Evolutionary conservation across 2,113 vertebrate genomes (phyloP), one percentile per base, ranked within the genome.

Genomic region (Scortum barcoo): DNA sequence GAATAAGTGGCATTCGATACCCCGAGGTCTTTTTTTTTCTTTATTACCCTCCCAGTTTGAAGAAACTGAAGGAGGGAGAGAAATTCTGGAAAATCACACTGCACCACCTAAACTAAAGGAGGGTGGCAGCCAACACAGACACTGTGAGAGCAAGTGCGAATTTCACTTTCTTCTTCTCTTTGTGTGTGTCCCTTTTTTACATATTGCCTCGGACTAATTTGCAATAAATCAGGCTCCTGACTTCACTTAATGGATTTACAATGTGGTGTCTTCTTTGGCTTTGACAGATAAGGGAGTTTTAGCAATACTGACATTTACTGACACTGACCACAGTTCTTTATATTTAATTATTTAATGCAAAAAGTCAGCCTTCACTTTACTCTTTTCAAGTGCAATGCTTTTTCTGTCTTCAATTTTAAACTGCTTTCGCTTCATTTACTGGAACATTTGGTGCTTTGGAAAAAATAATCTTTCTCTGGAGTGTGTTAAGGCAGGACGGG

Each of bases 1-100:
- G 96, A 98, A 94, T 96, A 97, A 96, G 95, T 96, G 96, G 92
- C 94, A 98, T 96, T 96, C 89, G 96, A 98, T 97, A 97, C 96
- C 93, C 94, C 67, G 78, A 95, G 92, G 88, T 87, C 95, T 95
- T 94, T 93, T 86, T 93, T 30, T 0, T 2, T 7, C 81, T 86
- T 89, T 86, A 70, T 85, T 88, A 72, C 57, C 78, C 83, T 90
- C 87, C 72, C 80, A 86, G 72, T 79, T 83, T 85, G 79, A 81
- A 84, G 86, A 84, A 90, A 92, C 81, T 79, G 61, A 86, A 83
- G 89, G 66, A 89, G 84, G 86, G 91, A 92, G 94, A 96, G 88
- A 92, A 71, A 93, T 93, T 92, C 90, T 88, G 92, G 94, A 95
- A 87, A 88, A 88, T 76, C 71, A 83, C 60, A 84, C 74, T 48